phyloP scores from a whole-genome alignment of 2,113 vertebrate species.

The Forbesichthys papilliferus region DNA sequence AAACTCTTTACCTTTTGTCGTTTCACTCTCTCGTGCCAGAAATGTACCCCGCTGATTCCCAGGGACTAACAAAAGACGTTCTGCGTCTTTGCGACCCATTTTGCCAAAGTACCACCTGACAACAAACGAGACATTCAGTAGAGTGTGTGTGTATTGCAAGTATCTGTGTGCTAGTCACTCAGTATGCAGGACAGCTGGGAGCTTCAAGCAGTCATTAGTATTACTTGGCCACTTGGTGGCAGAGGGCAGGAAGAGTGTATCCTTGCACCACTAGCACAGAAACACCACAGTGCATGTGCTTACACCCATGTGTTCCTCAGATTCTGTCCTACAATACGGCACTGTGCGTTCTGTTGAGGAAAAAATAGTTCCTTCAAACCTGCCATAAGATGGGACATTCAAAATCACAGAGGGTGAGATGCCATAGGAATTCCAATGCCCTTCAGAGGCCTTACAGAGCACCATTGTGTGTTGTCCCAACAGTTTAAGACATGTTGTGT shows the following conservation, averaged over 20 bases:
- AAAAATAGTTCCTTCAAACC: no score
- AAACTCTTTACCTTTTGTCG: conserved; percentile 89
- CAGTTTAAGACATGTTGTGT: neutral
- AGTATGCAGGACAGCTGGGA: no score
- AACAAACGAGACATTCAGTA: conserved; percentile 22
- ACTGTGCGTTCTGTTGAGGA: no score
- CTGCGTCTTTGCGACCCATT: conserved; percentile 98
- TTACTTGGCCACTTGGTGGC: no score
- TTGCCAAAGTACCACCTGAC: conserved; percentile 99
- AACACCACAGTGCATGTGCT: no score
- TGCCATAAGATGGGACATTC: neutral
- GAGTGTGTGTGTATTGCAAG: neutral
- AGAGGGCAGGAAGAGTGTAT: no score
- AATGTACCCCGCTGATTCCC: conserved; percentile 96
- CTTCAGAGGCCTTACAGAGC: conserved; percentile 10
- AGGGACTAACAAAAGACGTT: conserved; percentile 90
- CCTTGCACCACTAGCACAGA: no score
- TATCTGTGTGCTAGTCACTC: neutral
- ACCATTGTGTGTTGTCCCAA: conserved; percentile 25
- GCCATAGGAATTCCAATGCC: conserved; percentile 14
- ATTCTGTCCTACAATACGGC: neutral
- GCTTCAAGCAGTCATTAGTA: neutral
- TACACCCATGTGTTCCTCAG: no score
- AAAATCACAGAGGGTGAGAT: conserved; percentile 34
- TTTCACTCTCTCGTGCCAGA: conserved; percentile 96